Evolutionary conservation across 2,888 invertebrate species (phyloP).

Genomic region (Andrena trimmerana): DNA sequence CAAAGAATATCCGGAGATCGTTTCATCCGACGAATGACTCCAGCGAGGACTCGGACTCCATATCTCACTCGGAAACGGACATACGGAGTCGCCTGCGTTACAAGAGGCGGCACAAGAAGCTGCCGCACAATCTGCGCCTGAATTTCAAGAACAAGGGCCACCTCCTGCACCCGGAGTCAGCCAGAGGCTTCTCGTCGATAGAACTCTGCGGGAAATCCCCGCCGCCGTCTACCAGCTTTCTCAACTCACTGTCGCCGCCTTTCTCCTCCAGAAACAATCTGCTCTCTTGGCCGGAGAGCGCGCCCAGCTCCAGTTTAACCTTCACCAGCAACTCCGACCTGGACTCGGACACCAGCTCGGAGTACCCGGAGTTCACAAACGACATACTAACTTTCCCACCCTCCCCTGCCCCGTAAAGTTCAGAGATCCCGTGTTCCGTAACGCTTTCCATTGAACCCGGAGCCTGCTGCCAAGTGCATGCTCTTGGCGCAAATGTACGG

Average conservation of each 20-base stretch:
- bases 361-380: conserved; percentile 84
- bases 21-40: conserved; percentile 82
- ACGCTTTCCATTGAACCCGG: conserved; percentile 5
- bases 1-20: conserved; percentile 79
- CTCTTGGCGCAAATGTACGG: conserved; percentile 9
- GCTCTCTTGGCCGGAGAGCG: conserved; percentile 83
- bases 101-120: conserved; percentile 80
- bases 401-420: conserved; percentile 81
- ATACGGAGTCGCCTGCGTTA: conserved; percentile 84
- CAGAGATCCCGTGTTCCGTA: not conserved
- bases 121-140: conserved; percentile 84
- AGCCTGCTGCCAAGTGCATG: conserved; percentile 27
- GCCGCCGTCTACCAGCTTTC: conserved; percentile 86
- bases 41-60: conserved; percentile 83
- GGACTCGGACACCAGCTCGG: conserved; percentile 83
- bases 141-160: conserved; percentile 84
- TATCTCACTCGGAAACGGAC: conserved; percentile 87
- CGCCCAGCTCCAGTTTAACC: conserved; percentile 83
- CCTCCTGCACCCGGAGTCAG: conserved; percentile 80
- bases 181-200: conserved; percentile 77
- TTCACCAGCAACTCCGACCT: conserved; percentile 84
- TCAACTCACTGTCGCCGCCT: conserved; percentile 87
- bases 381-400: conserved; percentile 83
- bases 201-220: conserved; percentile 85
- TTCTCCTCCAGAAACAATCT: conserved; percentile 81